A percentile compares a stretch with the other conserved stretches of the same genome.
These are phyloP conservation scores for Cyanocitta stelleri DNA, from an alignment of 2,113 vertebrate species.

Conservation along the genomic window DNA sequence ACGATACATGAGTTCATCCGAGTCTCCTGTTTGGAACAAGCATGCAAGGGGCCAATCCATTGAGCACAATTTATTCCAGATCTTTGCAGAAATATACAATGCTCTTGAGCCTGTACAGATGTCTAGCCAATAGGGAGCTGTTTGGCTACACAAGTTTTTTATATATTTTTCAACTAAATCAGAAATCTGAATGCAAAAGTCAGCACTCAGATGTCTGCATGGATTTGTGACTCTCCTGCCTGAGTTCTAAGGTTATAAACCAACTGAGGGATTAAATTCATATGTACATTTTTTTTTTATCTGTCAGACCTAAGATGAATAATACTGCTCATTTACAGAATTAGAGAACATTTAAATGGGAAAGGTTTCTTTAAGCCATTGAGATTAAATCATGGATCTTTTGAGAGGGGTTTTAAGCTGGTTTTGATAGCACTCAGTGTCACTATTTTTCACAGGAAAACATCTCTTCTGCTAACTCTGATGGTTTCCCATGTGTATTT, in stretches of 20 bases:
- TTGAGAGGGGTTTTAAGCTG: not conserved
- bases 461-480: not conserved
- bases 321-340: slow-evolving; percentile 27
- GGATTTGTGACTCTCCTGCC: slow-evolving; percentile 32
- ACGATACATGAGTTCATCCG: not conserved
- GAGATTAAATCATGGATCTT: not conserved
- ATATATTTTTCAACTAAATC: slow-evolving; percentile 58
- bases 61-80: slow-evolving; percentile 67
- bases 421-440: not conserved
- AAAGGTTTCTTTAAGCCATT: not conserved
- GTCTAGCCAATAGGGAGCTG: slow-evolving; percentile 40
- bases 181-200: slow-evolving; percentile 39
- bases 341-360: not conserved
- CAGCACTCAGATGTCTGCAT: not conserved
- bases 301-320: slow-evolving; percentile 35
- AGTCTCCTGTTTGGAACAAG: slow-evolving; percentile 35
- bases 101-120: slow-evolving; percentile 59
- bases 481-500: not conserved
- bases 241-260: slow-evolving; percentile 4
- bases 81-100: slow-evolving; percentile 55
- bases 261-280: slow-evolving; percentile 6
- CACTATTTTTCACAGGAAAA: not conserved
- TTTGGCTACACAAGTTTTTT: slow-evolving; percentile 40
- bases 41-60: slow-evolving; percentile 40
- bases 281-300: slow-evolving; percentile 31